Evolutionary conservation across 2,888 invertebrate species (phyloP), one percentile per base, ranked within the genome.

Genomic region (Tetropium fuscum): DNA sequence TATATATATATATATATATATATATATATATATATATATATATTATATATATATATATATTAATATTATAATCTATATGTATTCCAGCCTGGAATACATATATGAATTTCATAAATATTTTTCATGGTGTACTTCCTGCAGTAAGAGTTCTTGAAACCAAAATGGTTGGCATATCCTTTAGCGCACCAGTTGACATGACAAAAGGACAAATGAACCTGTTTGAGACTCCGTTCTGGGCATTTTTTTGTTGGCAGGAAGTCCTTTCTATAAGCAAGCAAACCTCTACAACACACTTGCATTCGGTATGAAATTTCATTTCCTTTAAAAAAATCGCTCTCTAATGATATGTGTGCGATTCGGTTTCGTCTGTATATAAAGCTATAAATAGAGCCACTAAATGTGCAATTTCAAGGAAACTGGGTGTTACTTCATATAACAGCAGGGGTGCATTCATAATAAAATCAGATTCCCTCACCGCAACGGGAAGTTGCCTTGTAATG

Each of bases 251-350:
- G 58, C 66, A 63, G 71, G 70, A 70, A 66, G 63, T 66, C 57
- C 63, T 65, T 70, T 69, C 57, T 64, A 44, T 49, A 49, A 45
- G 63, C 63, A 56, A 51, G 10, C 40, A 51, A 38, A 11, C 40
- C 40, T 51, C 40, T 18, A 41, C 58, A 45, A 41, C 53, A 48
- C 60, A 69, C 66, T 68, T 66, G 66, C 60, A 64, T 45, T 43
- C 45, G 60, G 69, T 65, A 57, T 71, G 58, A 63, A 59, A 64
- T 71, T 71, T 63, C 71, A 64, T 69, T 71, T 70, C 71, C 70
- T 69, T 51, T 49, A 25, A 48, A 55, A 34, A 62, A 58, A 63
- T 51, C 25, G 40, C 18, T 27, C 44, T 8, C 11, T 38, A 16
- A 38, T 27, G 27, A 25, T 38, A 40, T 51, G 40, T 40, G 51